Base-by-base conservation (phyloP, 1,140 invertebrate species). In the Thalassaphorura encarpata region DNA sequence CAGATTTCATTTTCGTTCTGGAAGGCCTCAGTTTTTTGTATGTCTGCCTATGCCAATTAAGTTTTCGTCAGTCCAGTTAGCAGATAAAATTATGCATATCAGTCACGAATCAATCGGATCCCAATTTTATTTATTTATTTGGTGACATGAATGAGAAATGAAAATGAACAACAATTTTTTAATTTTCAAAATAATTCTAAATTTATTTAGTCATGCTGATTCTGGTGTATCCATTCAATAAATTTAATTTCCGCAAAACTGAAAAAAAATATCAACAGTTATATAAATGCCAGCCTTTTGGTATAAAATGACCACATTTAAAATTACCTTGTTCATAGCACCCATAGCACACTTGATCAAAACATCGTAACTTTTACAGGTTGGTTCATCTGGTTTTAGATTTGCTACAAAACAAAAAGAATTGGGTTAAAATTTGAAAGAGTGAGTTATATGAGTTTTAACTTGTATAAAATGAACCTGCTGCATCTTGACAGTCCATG, bases 401-500 rank as follows among this genome's bases (percentile, higher is more conserved):
- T 36, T 51, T 4, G 48, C 48, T 51, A 39, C 13, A 39, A 33
- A 51, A 18, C 16, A 43, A 18, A 13, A 8, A 11, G 33, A 51
- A 33, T 51, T 51, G 5, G 16, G 21, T 31, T 5, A 21, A 21
- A 8, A 8, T 13, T 21, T 43, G 11, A 48, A 48, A 36, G 21
- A 39, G n/a, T 11, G n/a, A 36, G n/a, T 11, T 11, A 36, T 11
- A 36, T n/a, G 11, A 11, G n/a, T 36, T 36, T n/a, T 36, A 11
- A 11, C 33, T 11, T 11, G 33, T 36, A n/a, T 36, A n/a, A n/a
- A 11, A 36, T n/a, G 3, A 6, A 51, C 48, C 48, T 36, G 48
- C 48, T 6, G 48, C 48, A 36, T 51, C 48, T 39, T 36, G 48
- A 51, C 48, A 51, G 16, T 39, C 6, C 48, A 51, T 51, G n/a